Evolutionary conservation across 2,888 invertebrate genomes (phyloP).

Genomic region (Automeris io): DNA sequence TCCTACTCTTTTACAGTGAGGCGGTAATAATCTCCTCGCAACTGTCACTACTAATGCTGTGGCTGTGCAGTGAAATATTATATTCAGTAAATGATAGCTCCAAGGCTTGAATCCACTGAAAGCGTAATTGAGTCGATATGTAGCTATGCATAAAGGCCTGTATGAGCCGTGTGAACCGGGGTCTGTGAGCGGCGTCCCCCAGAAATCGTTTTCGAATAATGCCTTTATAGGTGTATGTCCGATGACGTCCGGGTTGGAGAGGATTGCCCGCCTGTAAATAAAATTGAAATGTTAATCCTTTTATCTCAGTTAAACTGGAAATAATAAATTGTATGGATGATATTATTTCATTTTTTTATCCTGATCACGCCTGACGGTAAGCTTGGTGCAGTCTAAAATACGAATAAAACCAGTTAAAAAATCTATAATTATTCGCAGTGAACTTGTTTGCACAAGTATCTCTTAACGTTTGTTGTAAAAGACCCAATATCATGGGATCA

Average conservation of each 20-base stretch:
- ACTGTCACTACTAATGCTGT: conserved; percentile 89
- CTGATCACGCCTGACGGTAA: no score
- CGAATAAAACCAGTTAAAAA: no score
- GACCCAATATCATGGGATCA: no score
- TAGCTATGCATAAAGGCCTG: conserved; percentile 92
- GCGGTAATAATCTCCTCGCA: conserved; percentile 82
- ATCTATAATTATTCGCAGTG: no score
- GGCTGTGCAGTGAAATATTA: conserved; percentile 90
- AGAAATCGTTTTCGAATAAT: conserved; percentile 95
- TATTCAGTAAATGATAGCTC: conserved; percentile 92
- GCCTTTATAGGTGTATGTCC: conserved; percentile 89
- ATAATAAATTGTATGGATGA: no score
- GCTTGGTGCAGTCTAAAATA: no score
- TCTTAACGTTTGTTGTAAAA: no score
- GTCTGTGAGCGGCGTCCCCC: conserved; percentile 96
- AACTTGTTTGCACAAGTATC: no score
- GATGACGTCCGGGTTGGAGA: conserved; percentile 94
- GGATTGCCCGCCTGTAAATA: conserved; percentile 91
- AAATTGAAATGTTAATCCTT: conserved; percentile 24
- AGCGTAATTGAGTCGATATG: conserved; percentile 90
- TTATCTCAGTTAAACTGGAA: no score
- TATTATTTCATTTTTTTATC: no score
- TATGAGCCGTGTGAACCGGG: conserved; percentile 98
- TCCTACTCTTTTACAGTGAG: conserved; percentile 79
- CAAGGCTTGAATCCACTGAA: conserved; percentile 86